Conservation (phyloP, 2,888 invertebrate species). For the Hydrotaea cyrtoneurina region DNA sequence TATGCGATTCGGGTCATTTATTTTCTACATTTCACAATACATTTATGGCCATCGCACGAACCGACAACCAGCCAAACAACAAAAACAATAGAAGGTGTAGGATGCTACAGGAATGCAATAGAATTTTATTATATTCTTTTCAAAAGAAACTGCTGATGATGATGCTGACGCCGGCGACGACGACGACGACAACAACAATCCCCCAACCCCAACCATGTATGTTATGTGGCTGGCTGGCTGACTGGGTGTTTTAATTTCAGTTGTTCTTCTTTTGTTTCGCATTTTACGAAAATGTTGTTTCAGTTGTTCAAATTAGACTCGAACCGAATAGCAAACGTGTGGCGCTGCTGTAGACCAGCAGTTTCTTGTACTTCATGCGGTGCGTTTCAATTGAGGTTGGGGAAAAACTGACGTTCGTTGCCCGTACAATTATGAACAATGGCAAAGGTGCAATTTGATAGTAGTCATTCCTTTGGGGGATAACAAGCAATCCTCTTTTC, state of each 20-base stretch:
- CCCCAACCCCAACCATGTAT: no score
- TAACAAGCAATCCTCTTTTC: neutral
- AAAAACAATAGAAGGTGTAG: neutral
- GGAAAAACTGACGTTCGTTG: neutral
- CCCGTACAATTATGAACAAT: neutral
- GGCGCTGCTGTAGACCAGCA: no score
- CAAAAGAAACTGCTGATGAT: neutral
- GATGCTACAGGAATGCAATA: neutral
- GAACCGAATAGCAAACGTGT: no score
- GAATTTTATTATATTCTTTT: neutral
- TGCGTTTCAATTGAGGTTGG: neutral
- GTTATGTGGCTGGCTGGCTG: neutral
- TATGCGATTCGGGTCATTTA: conserved; percentile 58
- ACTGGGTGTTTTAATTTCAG: conserved; percentile 7
- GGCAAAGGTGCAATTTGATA: neutral
- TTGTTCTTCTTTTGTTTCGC: neutral
- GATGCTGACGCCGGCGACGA: no score
- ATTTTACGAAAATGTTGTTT: neutral
- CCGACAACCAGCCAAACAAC: neutral
- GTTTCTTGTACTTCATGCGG: no score
- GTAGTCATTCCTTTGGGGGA: neutral
- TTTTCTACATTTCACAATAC: conserved; percentile 32
- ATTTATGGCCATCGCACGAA: conserved; percentile 46
- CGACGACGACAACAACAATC: neutral
- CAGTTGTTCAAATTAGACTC: neutral